Evolutionary conservation across 2,888 invertebrate species (phyloP).

Genomic region (Sphaerophoria rueppellii): DNA sequence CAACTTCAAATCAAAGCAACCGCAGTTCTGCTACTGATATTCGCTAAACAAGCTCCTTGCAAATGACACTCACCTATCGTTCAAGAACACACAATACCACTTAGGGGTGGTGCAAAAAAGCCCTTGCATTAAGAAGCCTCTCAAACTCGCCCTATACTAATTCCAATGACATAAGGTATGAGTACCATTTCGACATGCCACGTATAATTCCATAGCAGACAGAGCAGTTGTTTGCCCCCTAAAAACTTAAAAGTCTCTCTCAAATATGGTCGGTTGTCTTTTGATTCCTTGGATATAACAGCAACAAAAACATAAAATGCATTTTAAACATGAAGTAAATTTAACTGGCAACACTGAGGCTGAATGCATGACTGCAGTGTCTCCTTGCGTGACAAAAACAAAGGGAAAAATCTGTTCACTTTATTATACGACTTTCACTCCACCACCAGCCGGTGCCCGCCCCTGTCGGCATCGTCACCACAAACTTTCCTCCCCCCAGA

Average conservation of each 20-base stretch:
- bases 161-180: neutral
- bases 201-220: neutral
- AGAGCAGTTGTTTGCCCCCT: neutral
- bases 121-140: neutral
- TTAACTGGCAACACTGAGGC: slow-evolving; percentile 42
- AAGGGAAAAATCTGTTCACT: slow-evolving; percentile 59
- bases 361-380: slow-evolving; percentile 42
- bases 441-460: neutral
- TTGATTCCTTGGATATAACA: neutral
- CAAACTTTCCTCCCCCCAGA: neutral
- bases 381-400: slow-evolving; percentile 60
- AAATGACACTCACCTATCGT: slow-evolving; percentile 6
- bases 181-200: neutral
- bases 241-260: neutral
- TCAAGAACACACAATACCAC: slow-evolving; percentile 2
- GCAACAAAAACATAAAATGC: slow-evolving; percentile 27
- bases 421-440: slow-evolving; percentile 36
- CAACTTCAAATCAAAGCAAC: slow-evolving; percentile 18
- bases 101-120: slow-evolving; percentile 7
- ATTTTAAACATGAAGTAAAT: slow-evolving; percentile 28
- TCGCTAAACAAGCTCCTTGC: slow-evolving; percentile 4
- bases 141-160: neutral
- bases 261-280: neutral
- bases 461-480: neutral
- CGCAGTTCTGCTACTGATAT: slow-evolving; percentile 17